These are phyloP conservation scores for Hydrolagus affinis DNA, from an alignment of 2,113 vertebrate species.

Conservation along the genomic window DNA sequence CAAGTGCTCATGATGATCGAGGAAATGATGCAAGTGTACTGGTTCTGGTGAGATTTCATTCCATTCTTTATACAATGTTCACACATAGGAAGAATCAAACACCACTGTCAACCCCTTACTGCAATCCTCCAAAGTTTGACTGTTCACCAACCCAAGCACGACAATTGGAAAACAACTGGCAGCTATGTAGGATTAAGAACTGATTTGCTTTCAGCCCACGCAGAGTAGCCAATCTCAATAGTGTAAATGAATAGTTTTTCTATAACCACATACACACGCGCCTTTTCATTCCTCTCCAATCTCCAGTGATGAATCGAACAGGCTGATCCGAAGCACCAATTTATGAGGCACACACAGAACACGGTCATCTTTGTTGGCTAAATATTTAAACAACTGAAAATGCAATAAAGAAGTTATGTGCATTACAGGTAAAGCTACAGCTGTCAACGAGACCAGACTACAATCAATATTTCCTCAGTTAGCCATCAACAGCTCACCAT, in stretches of 20 bases:
- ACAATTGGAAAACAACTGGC: neutral
- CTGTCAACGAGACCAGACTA: neutral
- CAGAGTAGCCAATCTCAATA: neutral
- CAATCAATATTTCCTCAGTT: neutral
- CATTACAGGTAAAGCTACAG: neutral
- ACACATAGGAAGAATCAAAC: neutral
- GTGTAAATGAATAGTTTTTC: neutral
- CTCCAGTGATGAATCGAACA: neutral
- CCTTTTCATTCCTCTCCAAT: neutral
- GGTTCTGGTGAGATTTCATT: neutral
- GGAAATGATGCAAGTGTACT: neutral
- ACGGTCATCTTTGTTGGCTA: neutral
- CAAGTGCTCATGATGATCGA: too few species aligned
- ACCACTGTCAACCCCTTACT: too few species aligned
- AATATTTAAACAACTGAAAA: constrained; percentile 13
- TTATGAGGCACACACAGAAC: neutral
- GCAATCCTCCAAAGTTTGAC: neutral
- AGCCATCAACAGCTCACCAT: neutral
- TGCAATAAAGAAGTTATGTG: neutral
- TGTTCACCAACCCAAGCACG: neutral
- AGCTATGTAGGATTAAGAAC: neutral
- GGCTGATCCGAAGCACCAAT: neutral
- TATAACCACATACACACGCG: neutral
- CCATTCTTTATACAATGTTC: neutral
- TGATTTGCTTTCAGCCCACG: neutral